These are phyloP conservation scores for Gopherus flavomarginatus DNA, from an alignment of 2,113 vertebrate genomes.

Conservation along the genomic window DNA sequence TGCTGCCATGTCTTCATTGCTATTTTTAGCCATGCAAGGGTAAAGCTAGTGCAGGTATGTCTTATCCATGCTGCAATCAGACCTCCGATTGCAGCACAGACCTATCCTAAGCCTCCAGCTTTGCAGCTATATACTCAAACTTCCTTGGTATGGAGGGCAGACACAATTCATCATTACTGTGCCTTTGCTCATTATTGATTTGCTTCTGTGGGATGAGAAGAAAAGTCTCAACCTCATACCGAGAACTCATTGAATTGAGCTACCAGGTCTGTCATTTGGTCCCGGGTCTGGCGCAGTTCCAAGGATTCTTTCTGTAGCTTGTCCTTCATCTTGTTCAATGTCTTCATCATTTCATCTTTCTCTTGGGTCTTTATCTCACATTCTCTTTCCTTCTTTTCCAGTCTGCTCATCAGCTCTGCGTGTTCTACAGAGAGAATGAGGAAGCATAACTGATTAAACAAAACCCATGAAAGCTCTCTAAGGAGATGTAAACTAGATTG, in stretches of 20 bases:
- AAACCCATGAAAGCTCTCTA: not conserved
- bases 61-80: not conserved
- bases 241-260: constrained; percentile 88
- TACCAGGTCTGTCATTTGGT: constrained; percentile 91
- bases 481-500: not conserved
- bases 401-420: constrained; percentile 86
- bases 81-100: not conserved
- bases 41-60: not conserved
- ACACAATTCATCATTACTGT: not conserved
- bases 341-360: constrained; percentile 99
- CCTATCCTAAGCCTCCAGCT: not conserved
- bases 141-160: not conserved
- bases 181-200: not conserved
- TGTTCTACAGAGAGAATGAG: constrained; percentile 83
- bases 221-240: constrained; percentile 75
- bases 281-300: constrained; percentile 91
- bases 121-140: not conserved
- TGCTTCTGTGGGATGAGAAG: constrained; percentile 10
- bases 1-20: not conserved
- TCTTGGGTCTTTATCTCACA: constrained; percentile 96
- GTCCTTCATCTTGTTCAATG: constrained; percentile 99
- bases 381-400: constrained; percentile 95
- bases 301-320: constrained; percentile 94
- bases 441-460: not conserved
- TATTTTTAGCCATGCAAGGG: not conserved